Evolutionary conservation across 2,113 vertebrate genomes (phyloP).

Genomic region (Serinus canaria): DNA sequence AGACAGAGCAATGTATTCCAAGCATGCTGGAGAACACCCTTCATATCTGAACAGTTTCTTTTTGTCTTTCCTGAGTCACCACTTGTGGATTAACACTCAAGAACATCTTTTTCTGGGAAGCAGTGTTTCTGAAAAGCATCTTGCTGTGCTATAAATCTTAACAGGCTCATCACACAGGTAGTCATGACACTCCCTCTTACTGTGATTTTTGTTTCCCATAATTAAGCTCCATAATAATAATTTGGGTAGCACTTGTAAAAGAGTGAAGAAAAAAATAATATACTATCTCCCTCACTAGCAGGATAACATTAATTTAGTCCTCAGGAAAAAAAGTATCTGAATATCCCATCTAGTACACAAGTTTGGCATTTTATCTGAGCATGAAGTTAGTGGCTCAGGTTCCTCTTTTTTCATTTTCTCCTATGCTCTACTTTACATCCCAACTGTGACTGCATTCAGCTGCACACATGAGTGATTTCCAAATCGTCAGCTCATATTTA

Average conservation of each 20-base stretch:
- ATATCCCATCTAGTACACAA: not conserved
- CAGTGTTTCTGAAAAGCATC: not conserved
- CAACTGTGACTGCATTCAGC: not conserved
- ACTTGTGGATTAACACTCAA: not conserved
- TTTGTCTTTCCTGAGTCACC: not conserved
- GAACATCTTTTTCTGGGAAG: not conserved
- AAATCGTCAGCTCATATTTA: slow-evolving; percentile 52
- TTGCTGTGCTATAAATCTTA: not conserved
- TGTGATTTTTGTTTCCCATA: not conserved
- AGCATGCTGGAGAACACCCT: rapidly evolving
- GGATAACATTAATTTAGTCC: not conserved
- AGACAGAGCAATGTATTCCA: not conserved
- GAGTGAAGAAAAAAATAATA: not conserved
- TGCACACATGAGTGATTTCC: slow-evolving; percentile 26
- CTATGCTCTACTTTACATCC: slow-evolving; percentile 46
- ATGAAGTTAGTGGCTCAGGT: not conserved
- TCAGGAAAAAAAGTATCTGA: not conserved
- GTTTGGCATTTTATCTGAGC: not conserved
- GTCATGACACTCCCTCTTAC: not conserved
- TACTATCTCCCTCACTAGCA: not conserved
- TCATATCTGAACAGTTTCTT: not conserved
- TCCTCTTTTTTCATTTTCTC: slow-evolving; percentile 11
- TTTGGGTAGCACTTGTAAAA: not conserved
- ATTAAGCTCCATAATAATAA: not conserved
- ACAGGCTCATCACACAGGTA: not conserved